phyloP scores from a whole-genome alignment of 1,140 invertebrate genomes.

The Sarcophaga peregrina region DNA sequence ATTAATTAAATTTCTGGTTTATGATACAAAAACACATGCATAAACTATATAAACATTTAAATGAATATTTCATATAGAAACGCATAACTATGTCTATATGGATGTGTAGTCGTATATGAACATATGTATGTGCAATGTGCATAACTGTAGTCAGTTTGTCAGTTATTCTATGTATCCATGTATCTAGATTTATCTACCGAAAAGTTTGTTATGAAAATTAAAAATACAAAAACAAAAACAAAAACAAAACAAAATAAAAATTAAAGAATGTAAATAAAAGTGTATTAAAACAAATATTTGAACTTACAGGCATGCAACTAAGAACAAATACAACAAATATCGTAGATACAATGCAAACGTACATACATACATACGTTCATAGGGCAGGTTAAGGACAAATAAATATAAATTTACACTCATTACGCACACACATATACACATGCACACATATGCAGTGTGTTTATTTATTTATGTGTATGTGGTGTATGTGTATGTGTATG shows the following conservation, averaged over 20 bases:
- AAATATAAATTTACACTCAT: neutral
- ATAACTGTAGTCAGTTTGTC: no score
- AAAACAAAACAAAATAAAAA: neutral
- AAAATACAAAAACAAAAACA: no score
- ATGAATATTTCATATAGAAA: neutral
- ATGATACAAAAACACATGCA: neutral
- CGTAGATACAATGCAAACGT: neutral
- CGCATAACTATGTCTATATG: no score
- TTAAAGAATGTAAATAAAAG: slow-evolving; percentile 6
- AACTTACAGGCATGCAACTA: neutral
- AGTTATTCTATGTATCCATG: no score
- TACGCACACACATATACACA: neutral
- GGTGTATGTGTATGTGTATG: neutral
- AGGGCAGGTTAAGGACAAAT: slow-evolving; percentile 8
- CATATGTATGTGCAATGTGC: no score
- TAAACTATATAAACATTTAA: neutral
- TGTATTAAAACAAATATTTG: slow-evolving; percentile 12
- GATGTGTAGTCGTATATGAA: no score
- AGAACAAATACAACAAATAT: neutral
- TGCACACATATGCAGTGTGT: neutral
- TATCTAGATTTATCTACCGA: neutral
- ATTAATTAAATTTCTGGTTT: slow-evolving; percentile 38
- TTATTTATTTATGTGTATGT: neutral
- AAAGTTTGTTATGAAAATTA: neutral
- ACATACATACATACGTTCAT: neutral